Base-by-base conservation (phyloP, 2,888 invertebrate genomes). In the Megastigmus dorsalis region DNA sequence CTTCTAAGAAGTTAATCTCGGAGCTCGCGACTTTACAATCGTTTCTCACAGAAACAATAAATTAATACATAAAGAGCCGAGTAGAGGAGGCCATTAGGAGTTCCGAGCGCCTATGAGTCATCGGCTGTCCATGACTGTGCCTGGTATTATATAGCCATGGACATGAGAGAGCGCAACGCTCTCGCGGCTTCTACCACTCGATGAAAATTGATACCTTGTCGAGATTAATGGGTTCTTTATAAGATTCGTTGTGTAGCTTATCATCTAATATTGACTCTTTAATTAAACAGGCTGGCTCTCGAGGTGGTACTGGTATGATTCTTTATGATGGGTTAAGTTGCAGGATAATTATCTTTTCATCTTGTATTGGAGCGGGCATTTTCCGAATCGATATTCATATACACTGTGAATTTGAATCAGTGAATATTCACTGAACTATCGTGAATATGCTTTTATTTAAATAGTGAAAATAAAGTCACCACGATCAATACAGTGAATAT, bases 31-130 rank as follows among this genome's bases (percentile, higher is more conserved):
- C 33, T 60, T 60, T 69, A 69, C 41, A 69, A 69, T 59, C 38
- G 69, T 18, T 55, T 54, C 70, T 62, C 33, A 62, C 70, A 45
- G 62, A 70, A 70, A 70, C 70, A 55, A 70, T 70, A 70, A 70
- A 63, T 70, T 70, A 41, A 45, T 62, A 62, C 62, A 26, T 48
- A 55, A 55, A 67, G 66, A 65, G 50, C 33, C 23, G 26, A 20
- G 36, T n/a, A n/a, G n/a, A n/a, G n/a, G n/a, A n/a, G 28, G n/a
- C 33, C 55, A 43, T 54, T 54, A 67, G 43, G n/a, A n/a, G n/a
- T n/a, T n/a, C n/a, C n/a, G n/a, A 30, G 66, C 45, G 33, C 7
- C 66, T 15, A 38, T 45, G 66, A 67, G 36, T 67, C 55, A 55
- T 67, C 55, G 30, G 5, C 36, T 3, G n/a, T n/a, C 2, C 28